Evolutionary conservation across 1,140 invertebrate genomes (phyloP).

Genomic region (Nilaparvata lugens): DNA sequence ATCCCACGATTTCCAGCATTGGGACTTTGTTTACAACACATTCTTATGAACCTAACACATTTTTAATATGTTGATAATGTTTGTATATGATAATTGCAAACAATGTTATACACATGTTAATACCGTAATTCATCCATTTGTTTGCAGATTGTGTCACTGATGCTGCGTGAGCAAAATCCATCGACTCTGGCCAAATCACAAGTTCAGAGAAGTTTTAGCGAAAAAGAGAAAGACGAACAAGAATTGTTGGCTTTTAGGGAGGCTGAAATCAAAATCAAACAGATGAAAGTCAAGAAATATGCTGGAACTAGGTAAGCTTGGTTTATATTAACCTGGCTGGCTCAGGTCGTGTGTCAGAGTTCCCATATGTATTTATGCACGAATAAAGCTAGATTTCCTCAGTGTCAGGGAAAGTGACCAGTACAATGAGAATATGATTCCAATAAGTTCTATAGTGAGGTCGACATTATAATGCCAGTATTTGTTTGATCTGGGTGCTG

Average conservation of each 20-base stretch:
- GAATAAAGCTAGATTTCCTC: too few relatives aligned
- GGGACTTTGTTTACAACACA: not conserved
- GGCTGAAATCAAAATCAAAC: slow-evolving; percentile 48
- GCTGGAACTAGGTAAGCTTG: slow-evolving; percentile 54
- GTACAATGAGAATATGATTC: too few relatives aligned
- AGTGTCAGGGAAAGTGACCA: too few relatives aligned
- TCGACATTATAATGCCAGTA: too few relatives aligned
- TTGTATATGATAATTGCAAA: not conserved
- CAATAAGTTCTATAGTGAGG: too few relatives aligned
- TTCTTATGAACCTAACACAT: not conserved
- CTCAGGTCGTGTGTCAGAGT: too few relatives aligned
- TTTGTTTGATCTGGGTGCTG: too few relatives aligned
- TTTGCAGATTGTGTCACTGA: slow-evolving; percentile 57
- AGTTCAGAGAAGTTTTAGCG: slow-evolving; percentile 59
- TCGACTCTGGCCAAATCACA: slow-evolving; percentile 67
- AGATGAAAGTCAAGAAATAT: slow-evolving; percentile 54
- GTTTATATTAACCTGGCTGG: too few relatives aligned
- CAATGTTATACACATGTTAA: not conserved
- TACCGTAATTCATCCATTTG: too few relatives aligned
- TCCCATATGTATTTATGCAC: too few relatives aligned
- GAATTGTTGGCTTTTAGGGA: slow-evolving; percentile 58
- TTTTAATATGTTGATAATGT: not conserved
- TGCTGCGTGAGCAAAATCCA: slow-evolving; percentile 77
- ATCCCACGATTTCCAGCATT: too few relatives aligned
- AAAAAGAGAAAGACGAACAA: slow-evolving; percentile 74